These are phyloP conservation scores for Phania funesta DNA, from an alignment of 2,888 invertebrate genomes.

Conservation along the genomic window DNA sequence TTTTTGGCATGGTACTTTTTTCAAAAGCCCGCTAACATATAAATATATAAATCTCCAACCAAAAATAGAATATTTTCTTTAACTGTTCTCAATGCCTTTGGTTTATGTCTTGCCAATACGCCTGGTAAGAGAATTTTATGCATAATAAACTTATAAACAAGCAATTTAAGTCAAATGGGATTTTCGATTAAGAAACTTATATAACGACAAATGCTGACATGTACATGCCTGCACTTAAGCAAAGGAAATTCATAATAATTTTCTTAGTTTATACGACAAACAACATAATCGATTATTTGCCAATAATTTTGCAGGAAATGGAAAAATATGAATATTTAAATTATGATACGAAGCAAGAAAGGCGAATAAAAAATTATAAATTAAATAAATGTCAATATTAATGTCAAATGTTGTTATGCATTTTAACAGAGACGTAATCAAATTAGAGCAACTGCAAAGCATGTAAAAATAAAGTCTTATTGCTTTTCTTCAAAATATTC, in stretches of 20 bases:
- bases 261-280: conserved; percentile 18
- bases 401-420: background rate
- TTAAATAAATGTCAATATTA: conserved; percentile 19
- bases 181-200: background rate
- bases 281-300: conserved; percentile 6
- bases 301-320: background rate
- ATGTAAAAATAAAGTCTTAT: too few relatives aligned
- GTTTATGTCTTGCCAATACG: background rate
- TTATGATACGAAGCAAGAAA: conserved; percentile 4
- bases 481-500: too few relatives aligned
- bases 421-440: too few relatives aligned
- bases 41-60: too few relatives aligned
- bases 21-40: too few relatives aligned
- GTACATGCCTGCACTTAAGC: background rate
- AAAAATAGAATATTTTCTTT: too few relatives aligned
- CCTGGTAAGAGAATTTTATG: background rate
- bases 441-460: too few relatives aligned
- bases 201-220: background rate
- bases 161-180: conserved; percentile 24
- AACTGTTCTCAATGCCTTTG: too few relatives aligned
- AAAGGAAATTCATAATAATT: background rate
- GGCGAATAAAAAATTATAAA: background rate
- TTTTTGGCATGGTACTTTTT: too few relatives aligned
- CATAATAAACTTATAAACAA: conserved; percentile 22
- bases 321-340: background rate